Evolutionary conservation across 2,113 vertebrate species (phyloP).

Genomic region (Formicarius rufipectus): DNA sequence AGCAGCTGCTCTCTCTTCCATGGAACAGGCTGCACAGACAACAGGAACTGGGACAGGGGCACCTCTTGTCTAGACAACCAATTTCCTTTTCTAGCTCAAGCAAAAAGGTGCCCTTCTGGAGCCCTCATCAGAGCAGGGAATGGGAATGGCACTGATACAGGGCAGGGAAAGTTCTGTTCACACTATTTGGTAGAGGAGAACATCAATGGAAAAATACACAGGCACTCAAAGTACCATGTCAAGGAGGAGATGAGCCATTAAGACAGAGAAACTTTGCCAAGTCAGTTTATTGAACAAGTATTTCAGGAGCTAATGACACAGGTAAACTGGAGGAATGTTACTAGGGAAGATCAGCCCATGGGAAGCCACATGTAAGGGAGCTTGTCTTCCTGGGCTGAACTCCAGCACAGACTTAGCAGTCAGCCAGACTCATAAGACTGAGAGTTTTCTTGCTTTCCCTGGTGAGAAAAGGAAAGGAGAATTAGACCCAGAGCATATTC

Average conservation of each 20-base stretch:
- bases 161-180: not conserved
- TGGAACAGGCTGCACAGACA: not conserved
- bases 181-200: not conserved
- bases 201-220: not conserved
- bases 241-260: not conserved
- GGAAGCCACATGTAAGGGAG: not conserved
- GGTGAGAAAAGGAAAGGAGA: not conserved
- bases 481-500: not conserved
- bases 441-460: not conserved
- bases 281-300: constrained; percentile 51
- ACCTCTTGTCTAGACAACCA: not conserved
- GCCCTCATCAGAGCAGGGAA: not conserved
- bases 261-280: not conserved
- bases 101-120: not conserved
- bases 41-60: not conserved
- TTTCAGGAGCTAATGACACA: not conserved
- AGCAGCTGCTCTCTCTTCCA: not conserved
- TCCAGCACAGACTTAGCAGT: constrained; percentile 20
- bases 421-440: not conserved
- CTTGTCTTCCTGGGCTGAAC: not conserved
- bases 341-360: not conserved
- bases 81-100: not conserved
- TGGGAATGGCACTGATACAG: not conserved
- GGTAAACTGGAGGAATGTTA: not conserved
- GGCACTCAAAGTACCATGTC: fast-evolving